Evolutionary conservation across 1,140 invertebrate genomes (phyloP), one percentile per base, ranked within the genome.

Genomic region (Zaprionus capensis): DNA sequence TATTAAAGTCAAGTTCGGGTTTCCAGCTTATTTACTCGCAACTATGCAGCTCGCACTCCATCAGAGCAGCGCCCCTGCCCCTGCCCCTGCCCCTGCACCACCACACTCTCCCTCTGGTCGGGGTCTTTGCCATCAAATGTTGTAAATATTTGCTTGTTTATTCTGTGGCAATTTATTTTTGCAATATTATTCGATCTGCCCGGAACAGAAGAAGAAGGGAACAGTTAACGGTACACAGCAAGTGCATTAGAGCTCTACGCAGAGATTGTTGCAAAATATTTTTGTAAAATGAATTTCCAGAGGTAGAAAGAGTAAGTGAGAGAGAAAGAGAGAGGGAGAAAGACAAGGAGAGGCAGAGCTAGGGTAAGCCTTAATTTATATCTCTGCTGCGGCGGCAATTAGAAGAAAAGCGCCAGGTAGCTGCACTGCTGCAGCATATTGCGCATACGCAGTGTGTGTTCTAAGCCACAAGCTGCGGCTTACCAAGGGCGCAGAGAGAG

Each of bases 121-220:
- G 31, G 31, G 9, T n/a, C 49, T 28, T 11, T 34, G 49, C 76
- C 62, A 81, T 71, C 70, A 73, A 79, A 74, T 84, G 56, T 58
- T 81, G 84, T 76, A 87, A 87, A 88, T 87, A 87, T 87, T 87
- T 87, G 73, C 76, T 88, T 78, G 84, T 87, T 83, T 80, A 87
- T 84, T 71, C 65, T 81, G 84, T 55, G 70, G 73, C 57, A 76
- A 84, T 78, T 78, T 78, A 78, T 75, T 86, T 87, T 80, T 72
- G 49, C 76, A 65, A 78, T 68, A 83, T 71, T 77, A 80, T 77
- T 80, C 63, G 61, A 76, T 61, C 41, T 34, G 65, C 44, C 26
- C 26, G 41, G 31, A 22, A 62, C 2, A 44, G 15, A 14, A 4
- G 36, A 15, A 9, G 36, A 15, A 9, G n/a, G n/a, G 41, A 46